These are phyloP conservation scores for Magallana angulata DNA, from an alignment of 1,140 invertebrate genomes.

Conservation along the genomic window DNA sequence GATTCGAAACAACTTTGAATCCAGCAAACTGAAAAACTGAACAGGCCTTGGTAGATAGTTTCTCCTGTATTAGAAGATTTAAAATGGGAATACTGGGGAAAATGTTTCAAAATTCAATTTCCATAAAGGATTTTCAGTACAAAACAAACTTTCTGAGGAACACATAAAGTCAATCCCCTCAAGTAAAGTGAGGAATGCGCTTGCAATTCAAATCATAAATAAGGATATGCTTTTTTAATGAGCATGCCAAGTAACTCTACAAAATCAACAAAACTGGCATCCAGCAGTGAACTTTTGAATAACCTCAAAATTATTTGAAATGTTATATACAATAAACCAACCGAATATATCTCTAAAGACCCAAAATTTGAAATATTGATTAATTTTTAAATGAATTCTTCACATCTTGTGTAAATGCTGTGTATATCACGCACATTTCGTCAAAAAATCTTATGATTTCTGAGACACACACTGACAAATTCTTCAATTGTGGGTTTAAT, in stretches of 20 bases:
- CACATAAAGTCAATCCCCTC: slow-evolving; percentile 49
- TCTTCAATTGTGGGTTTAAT: too few relatives aligned
- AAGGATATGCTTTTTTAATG: slow-evolving; percentile 58
- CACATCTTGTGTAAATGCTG: too few relatives aligned
- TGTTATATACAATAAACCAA: too few relatives aligned
- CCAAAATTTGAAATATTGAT: too few relatives aligned
- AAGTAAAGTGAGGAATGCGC: slow-evolving; percentile 55
- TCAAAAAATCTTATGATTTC: too few relatives aligned
- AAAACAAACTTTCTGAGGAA: slow-evolving; percentile 46
- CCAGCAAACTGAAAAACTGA: neutral
- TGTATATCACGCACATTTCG: too few relatives aligned
- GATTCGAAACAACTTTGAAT: too few relatives aligned
- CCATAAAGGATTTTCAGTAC: slow-evolving; percentile 39
- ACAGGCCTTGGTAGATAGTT: slow-evolving; percentile 40
- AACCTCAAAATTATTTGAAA: too few relatives aligned
- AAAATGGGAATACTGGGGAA: slow-evolving; percentile 52
- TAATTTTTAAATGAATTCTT: too few relatives aligned
- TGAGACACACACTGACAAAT: too few relatives aligned
- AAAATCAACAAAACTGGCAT: neutral
- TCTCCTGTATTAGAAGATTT: neutral
- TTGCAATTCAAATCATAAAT: slow-evolving; percentile 53
- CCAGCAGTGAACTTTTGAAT: too few relatives aligned
- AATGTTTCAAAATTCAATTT: slow-evolving; percentile 43
- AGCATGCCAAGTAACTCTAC: slow-evolving; percentile 48
- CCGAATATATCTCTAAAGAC: too few relatives aligned